Base-by-base conservation (phyloP, 2,888 invertebrate species). In the Standfussiana lucernea region DNA sequence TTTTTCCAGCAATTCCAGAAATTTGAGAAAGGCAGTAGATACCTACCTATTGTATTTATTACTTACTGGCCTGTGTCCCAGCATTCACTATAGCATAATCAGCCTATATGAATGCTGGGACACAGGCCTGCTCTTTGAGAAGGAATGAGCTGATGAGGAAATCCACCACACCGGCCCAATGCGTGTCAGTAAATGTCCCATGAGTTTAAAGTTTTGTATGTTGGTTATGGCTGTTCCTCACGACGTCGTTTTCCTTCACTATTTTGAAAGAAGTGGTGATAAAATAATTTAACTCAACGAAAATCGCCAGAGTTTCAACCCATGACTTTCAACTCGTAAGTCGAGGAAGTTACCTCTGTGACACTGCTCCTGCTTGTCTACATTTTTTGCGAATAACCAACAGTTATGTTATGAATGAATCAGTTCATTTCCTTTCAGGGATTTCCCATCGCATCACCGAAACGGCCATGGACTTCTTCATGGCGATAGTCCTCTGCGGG, bases 401-500 rank as follows among this genome's bases (percentile, higher is more conserved):
- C 72, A 65, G 75, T 15, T 75, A 35, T 5, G 73, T 82, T 50
- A 83, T 66, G 65, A 68, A 77, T 80, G 32, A 72, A 74, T 73
- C 62, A 88, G 80, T 77, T 66, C 28, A 24, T 56, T 64, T 80
- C 11, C 18, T 83, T 83, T 32, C 92, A 96, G 96, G 96, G 15
- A 94, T 96, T 82, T 96, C 97, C 1, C 97, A 96, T 83, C 94
- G 96, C 10, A 97, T 97, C 93, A 97, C 97, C 1, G 97, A 97
- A 89, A 97, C 97, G 0, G 97, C 97, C 0, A 97, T 98, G 93
- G 96, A 97, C 75, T 96, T 97, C 83, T 97, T 98, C 91, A 96
- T 98, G 92, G 95, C 96, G 0, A 96, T 98, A 80, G 97, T 98
- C 8, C 92, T 97, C 10, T 95, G 97, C 75, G 98, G 98, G 0